Evolutionary conservation across 2,888 invertebrate species (phyloP).

Genomic region (Cheilosia vulpina): DNA sequence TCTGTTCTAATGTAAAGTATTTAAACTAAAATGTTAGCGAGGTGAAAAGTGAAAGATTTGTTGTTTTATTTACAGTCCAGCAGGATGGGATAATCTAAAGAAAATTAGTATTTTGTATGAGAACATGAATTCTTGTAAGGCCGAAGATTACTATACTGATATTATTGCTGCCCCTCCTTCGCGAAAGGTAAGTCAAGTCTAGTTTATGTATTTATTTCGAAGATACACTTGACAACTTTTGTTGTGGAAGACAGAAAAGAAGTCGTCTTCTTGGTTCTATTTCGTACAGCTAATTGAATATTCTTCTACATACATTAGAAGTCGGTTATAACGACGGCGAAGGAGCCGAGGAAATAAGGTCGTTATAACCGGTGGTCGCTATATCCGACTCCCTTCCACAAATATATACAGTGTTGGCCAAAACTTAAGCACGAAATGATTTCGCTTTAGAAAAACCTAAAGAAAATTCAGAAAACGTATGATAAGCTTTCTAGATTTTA

Average conservation of each 20-base stretch:
- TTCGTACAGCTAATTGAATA: no score
- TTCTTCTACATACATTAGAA: no score
- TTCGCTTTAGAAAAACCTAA: no score
- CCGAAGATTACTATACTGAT: slow-evolving; percentile 96
- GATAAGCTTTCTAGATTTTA: no score
- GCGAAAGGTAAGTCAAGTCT: slow-evolving; percentile 86
- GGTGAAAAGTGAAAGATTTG: background rate
- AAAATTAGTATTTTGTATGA: slow-evolving; percentile 98
- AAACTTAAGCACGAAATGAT: no score
- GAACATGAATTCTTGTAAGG: slow-evolving; percentile 96
- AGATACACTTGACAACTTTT: background rate
- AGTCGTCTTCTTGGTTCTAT: no score
- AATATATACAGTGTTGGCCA: no score
- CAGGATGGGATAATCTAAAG: slow-evolving; percentile 99
- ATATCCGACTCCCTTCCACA: no score
- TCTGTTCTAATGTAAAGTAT: slow-evolving; percentile 96
- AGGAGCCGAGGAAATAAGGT: no score
- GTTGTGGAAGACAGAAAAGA: background rate
- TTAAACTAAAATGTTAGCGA: background rate
- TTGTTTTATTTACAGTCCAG: slow-evolving; percentile 87
- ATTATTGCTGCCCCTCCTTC: slow-evolving; percentile 94
- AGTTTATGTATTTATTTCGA: background rate
- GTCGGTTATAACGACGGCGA: no score
- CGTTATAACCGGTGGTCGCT: no score
- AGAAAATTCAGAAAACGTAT: no score